Evolutionary conservation across 2,113 vertebrate genomes (phyloP), one percentile per base, ranked within the genome.

Genomic region (Chlorodrepanis virens): DNA sequence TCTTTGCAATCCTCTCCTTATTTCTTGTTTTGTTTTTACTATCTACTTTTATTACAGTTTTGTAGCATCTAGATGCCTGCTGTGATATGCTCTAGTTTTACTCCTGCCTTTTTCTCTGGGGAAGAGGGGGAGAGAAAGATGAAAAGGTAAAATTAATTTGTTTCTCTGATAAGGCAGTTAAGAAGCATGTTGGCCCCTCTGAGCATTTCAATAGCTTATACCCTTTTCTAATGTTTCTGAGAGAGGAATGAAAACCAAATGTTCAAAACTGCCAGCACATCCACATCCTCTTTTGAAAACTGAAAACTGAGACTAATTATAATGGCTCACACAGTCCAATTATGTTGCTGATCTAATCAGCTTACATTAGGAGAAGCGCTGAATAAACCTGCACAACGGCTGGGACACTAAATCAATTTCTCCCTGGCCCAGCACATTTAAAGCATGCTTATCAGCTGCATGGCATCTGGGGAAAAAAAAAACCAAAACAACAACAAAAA

Each of bases 101-200:
- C 45, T 80, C 35, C 37, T 92, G 47, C 18, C 24, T 78, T 80
- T 74, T 93, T 45, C 92, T 96, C 94, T 78, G 29, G 86, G 83
- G 89, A 93, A 25, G 54, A 77, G 13, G 18, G 10, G 40, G 35
- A 83, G 76, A 95, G 44, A 94, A 90, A 93, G 80, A 97, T 93
- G 47, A 96, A 97, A 96, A 92, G 80, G 49, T 94, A 89, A 93
- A 94, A 92, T 92, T 94, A 95, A 97, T 94, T 81, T 95, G 69
- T 89, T 78, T 96, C 56, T 90, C 83, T 69, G 76, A 92, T 92
- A 86, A 83, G 69, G 49, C 72, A 83, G 65, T 89, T 90, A 92
- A 90, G 88, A 88, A 96, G 86, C 83, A 89, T 7, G 6, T 24
- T 87, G 64, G 69, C 25, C 65, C 59, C 96, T 85, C 37, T 0